Evolutionary conservation across 2,888 invertebrate species (phyloP).

Genomic region (Neoaliturus tenellus): DNA sequence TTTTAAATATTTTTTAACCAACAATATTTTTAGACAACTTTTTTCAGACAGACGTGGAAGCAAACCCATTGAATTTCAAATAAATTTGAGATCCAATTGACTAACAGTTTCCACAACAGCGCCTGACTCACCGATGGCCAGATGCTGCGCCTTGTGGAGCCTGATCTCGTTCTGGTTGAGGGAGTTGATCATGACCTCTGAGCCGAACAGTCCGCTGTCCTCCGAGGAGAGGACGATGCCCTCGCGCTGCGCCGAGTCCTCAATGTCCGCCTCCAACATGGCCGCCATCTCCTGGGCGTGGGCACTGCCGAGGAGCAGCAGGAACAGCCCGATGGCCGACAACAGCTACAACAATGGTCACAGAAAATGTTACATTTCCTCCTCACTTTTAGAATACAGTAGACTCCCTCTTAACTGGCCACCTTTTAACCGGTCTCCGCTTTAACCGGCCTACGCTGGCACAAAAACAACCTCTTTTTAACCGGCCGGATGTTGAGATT

Average conservation of each 20-base stretch:
- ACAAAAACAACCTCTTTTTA: too few species aligned
- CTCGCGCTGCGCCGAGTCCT: conserved; percentile 71
- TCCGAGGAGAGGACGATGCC: conserved; percentile 71
- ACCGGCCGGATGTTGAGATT: too few species aligned
- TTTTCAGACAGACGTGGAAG: background rate
- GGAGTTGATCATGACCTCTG: conserved; percentile 60
- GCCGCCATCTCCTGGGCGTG: conserved; percentile 72
- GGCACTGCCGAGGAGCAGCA: conserved; percentile 71
- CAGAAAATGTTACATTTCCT: too few species aligned
- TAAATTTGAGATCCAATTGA: too few species aligned
- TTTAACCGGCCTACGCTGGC: too few species aligned
- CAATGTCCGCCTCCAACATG: conserved; percentile 72
- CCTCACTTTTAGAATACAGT: too few species aligned
- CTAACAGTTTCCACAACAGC: too few species aligned
- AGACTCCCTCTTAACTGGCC: too few species aligned
- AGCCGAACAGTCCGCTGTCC: conserved; percentile 68
- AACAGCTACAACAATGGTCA: conserved; percentile 68
- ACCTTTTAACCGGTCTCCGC: too few species aligned
- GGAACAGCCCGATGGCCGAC: conserved; percentile 71
- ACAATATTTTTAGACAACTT: background rate
- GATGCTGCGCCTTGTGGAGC: conserved; percentile 72
- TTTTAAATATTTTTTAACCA: too few species aligned
- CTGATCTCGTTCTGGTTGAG: conserved; percentile 71
- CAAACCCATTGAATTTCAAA: background rate
- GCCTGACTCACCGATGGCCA: conserved; percentile 71